A percentile compares a stretch with the other conserved stretches of the same genome.
Evolutionary conservation across 2,797 vertebrate genomes (phyloP).

Genomic region (Salmo trutta): DNA sequence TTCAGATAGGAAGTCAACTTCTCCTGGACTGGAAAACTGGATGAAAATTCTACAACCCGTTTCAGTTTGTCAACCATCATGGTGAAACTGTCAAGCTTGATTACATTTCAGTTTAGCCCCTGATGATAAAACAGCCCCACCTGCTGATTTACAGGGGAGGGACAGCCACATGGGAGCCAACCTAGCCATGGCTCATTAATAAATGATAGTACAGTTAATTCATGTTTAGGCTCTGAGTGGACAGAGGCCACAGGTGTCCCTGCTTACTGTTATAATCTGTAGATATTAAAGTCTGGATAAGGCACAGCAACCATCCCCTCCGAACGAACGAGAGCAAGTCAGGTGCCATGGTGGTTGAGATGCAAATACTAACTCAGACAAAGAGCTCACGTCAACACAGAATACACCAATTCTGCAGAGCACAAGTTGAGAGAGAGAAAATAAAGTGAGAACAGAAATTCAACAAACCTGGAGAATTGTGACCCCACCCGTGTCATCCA

Average conservation of each 20-base stretch:
- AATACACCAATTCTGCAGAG: slow-evolving; percentile 37
- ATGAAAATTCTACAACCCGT: no score
- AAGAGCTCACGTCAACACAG: slow-evolving; percentile 36
- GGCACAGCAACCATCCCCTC: slow-evolving; percentile 12
- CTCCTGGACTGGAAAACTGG: slow-evolving; percentile 17
- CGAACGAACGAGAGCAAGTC: background rate
- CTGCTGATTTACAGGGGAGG: slow-evolving; percentile 38
- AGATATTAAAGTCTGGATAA: slow-evolving; percentile 32
- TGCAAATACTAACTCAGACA: slow-evolving; percentile 37
- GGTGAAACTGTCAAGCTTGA: background rate
- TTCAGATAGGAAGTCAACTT: background rate
- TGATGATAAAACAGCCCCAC: slow-evolving; percentile 30
- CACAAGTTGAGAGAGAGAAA: slow-evolving; percentile 35
- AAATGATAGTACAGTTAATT: background rate
- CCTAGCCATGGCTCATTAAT: background rate
- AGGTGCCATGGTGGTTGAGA: slow-evolving; percentile 25
- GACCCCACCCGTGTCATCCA: slow-evolving; percentile 48
- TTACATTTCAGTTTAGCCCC: background rate
- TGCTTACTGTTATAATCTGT: background rate
- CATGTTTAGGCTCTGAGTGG: slow-evolving; percentile 1
- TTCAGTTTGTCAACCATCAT: background rate
- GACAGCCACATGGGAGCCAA: slow-evolving; percentile 6
- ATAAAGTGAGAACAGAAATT: slow-evolving; percentile 50
- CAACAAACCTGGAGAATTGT: slow-evolving; percentile 18
- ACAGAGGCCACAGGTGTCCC: slow-evolving; percentile 11